Conservation (phyloP, 37 sponge, comb jelly and placozoan species). For the Beroe forskalii region DNA sequence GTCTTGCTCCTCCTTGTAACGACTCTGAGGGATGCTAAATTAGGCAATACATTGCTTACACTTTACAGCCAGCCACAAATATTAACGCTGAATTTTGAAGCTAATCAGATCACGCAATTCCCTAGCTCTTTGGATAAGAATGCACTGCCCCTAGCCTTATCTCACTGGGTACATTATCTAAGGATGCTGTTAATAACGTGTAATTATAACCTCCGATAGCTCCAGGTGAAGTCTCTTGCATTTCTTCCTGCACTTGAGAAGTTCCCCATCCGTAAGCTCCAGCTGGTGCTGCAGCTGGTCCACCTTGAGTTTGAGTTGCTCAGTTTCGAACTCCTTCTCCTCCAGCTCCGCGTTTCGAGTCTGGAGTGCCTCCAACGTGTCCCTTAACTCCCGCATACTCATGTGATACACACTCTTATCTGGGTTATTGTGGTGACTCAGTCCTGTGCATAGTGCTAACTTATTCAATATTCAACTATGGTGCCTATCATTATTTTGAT, state of each 20-base stretch:
- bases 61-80: too few relatives aligned
- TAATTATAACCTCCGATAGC: slow-evolving; percentile 28
- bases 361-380: slow-evolving; percentile 46
- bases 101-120: too few relatives aligned
- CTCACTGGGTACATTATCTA: too few relatives aligned
- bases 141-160: too few relatives aligned
- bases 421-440: neutral
- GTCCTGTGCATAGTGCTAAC: too few relatives aligned
- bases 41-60: too few relatives aligned
- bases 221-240: slow-evolving; percentile 42
- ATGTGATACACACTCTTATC: slow-evolving; percentile 62
- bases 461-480: too few relatives aligned
- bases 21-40: slow-evolving; percentile 14
- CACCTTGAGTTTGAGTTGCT: neutral
- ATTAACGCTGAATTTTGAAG: too few relatives aligned
- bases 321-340: slow-evolving; percentile 46
- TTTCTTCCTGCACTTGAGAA: slow-evolving; percentile 33
- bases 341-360: slow-evolving; percentile 19
- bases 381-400: slow-evolving; percentile 51
- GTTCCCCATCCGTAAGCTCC: neutral
- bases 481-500: too few relatives aligned
- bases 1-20: slow-evolving; percentile 62
- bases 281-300: slow-evolving; percentile 42
- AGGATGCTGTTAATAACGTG: too few relatives aligned
- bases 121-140: too few relatives aligned